These are phyloP conservation scores for Amphiprion ocellaris DNA, from an alignment of 2,113 vertebrate genomes.

Conservation along the genomic window DNA sequence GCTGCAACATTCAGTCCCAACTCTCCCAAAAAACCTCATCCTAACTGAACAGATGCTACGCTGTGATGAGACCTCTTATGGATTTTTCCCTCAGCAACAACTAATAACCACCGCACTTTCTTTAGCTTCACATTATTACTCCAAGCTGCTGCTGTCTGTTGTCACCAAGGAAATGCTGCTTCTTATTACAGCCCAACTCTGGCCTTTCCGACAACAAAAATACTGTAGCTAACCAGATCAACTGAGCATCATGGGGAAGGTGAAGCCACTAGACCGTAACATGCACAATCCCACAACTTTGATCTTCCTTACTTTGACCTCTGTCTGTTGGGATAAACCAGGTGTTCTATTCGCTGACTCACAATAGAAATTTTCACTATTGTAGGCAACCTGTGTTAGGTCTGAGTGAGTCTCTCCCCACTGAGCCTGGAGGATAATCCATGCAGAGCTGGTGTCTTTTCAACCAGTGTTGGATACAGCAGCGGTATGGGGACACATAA, in stretches of 20 bases:
- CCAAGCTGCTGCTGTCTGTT: conserved; percentile 6
- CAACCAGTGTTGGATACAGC: conserved; percentile 28
- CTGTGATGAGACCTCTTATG: background rate
- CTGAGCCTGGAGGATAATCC: conserved; percentile 40
- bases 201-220: conserved; percentile 19
- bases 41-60: background rate
- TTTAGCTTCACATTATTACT: conserved; percentile 1
- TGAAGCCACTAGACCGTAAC: conserved; percentile 19
- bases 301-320: conserved; percentile 50
- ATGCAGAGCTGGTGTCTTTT: conserved; percentile 28
- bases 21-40: background rate
- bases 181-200: background rate
- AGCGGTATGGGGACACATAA: conserved; percentile 2
- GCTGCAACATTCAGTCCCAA: background rate
- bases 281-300: conserved; percentile 41
- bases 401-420: conserved; percentile 15
- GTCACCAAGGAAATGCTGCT: conserved; percentile 32
- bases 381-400: conserved; percentile 26
- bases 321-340: conserved; percentile 3
- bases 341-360: conserved; percentile 50
- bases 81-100: conserved; percentile 11
- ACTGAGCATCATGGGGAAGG: background rate
- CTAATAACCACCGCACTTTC: conserved; percentile 26
- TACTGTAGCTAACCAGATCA: background rate
- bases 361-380: conserved; percentile 45